phyloP scores from a whole-genome alignment of 2,888 invertebrate genomes.

The Rotaria macrura region DNA sequence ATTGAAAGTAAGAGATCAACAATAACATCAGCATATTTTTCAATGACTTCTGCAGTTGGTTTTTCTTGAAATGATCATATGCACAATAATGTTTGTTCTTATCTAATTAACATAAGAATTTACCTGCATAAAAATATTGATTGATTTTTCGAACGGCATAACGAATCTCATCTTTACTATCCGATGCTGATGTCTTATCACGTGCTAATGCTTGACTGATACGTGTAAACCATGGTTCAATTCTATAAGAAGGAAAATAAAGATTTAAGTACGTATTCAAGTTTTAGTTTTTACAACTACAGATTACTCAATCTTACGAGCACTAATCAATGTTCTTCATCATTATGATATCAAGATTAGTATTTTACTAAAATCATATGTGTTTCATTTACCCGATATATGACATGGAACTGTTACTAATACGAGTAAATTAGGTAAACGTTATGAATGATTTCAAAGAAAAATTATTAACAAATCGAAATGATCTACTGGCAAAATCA shows the following conservation, averaged over 20 bases:
- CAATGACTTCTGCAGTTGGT: background rate
- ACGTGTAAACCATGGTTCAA: conserved; percentile 7
- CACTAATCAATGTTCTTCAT: background rate
- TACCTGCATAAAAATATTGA: background rate
- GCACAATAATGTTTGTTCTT: too few relatives aligned
- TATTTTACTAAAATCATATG: background rate
- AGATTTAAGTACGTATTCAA: background rate
- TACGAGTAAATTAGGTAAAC: background rate
- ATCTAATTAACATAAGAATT: background rate
- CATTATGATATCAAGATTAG: background rate
- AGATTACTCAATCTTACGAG: background rate
- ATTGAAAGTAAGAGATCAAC: background rate
- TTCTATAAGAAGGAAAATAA: background rate
- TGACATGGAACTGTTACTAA: background rate
- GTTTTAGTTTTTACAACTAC: background rate
- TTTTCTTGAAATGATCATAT: background rate
- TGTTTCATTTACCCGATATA: background rate
- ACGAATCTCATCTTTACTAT: background rate
- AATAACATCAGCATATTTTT: background rate
- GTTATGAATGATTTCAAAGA: too few relatives aligned
- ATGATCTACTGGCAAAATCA: too few relatives aligned
- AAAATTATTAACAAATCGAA: too few relatives aligned
- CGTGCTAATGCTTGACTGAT: background rate
- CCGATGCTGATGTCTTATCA: background rate
- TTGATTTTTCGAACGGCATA: conserved; percentile 16